Evolutionary conservation across 2,113 vertebrate species (phyloP).

Genomic region (Xiphias gladius): DNA sequence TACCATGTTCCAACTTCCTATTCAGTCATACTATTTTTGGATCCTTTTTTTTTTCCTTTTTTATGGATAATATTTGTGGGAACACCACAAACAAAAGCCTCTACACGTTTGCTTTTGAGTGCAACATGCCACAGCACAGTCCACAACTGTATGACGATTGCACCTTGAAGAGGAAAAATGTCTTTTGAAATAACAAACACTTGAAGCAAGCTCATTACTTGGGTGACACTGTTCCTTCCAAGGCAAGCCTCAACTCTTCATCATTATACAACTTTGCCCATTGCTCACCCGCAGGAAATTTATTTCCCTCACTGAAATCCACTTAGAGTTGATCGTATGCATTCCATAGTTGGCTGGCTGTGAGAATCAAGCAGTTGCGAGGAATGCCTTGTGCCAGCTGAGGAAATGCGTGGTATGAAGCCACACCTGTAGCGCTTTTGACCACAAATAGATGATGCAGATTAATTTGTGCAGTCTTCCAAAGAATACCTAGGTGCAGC

Average conservation of each 20-base stretch:
- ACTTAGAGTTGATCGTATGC: constrained; percentile 87
- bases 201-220: constrained; percentile 81
- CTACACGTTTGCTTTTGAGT: constrained; percentile 46
- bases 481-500: not conserved
- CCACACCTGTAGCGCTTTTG: constrained; percentile 22
- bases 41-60: constrained; percentile 12
- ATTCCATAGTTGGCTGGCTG: constrained; percentile 87
- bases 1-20: constrained; percentile 4
- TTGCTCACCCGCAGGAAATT: constrained; percentile 89
- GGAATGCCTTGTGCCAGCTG: constrained; percentile 68
- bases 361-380: constrained; percentile 77
- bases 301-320: constrained; percentile 88
- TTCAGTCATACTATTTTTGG: constrained; percentile 44
- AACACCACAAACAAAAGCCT: constrained; percentile 57
- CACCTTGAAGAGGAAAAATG: constrained; percentile 86
- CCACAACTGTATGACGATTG: constrained; percentile 86
- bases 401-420: constrained; percentile 58
- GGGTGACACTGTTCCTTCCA: constrained; percentile 85
- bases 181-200: constrained; percentile 89
- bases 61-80: constrained; percentile 51
- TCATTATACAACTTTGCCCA: constrained; percentile 86
- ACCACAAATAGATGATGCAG: constrained; percentile 28
- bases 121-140: constrained; percentile 90
- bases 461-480: constrained; percentile 4
- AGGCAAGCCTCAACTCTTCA: constrained; percentile 93